These are phyloP conservation scores for Phortica magna DNA, from an alignment of 2,888 invertebrate species.

Conservation along the genomic window DNA sequence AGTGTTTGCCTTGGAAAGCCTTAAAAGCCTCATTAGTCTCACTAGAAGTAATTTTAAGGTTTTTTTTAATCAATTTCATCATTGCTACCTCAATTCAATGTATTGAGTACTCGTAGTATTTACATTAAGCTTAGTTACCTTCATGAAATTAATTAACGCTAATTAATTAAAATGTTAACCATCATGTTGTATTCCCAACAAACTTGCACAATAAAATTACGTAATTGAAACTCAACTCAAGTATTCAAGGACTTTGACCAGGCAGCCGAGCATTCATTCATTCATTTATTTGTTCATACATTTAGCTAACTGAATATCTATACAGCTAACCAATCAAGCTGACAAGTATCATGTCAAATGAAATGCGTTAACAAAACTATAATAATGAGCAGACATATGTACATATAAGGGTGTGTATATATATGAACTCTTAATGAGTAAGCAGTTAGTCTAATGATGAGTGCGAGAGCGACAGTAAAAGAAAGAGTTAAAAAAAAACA, in stretches of 20 bases:
- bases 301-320: not conserved
- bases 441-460: not conserved
- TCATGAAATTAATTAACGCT: not conserved
- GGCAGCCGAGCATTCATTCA: not conserved
- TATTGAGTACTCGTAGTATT: not conserved
- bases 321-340: not conserved
- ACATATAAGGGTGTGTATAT: not conserved
- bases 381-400: not conserved
- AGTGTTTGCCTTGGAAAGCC: no score
- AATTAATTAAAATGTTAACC: not conserved
- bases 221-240: constrained; percentile 6
- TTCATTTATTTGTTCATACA: not conserved
- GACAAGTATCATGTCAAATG: not conserved
- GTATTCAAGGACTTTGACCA: not conserved
- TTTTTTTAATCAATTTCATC: no score
- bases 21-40: no score
- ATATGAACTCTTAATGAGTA: not conserved
- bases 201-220: constrained; percentile 2
- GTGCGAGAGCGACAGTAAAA: not conserved
- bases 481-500: not conserved
- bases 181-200: not conserved
- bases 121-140: not conserved
- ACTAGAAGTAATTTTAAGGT: no score
- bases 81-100: no score
- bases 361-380: constrained; percentile 20